phyloP scores from a whole-genome alignment of 2,113 vertebrate genomes.

The Apus apus region DNA sequence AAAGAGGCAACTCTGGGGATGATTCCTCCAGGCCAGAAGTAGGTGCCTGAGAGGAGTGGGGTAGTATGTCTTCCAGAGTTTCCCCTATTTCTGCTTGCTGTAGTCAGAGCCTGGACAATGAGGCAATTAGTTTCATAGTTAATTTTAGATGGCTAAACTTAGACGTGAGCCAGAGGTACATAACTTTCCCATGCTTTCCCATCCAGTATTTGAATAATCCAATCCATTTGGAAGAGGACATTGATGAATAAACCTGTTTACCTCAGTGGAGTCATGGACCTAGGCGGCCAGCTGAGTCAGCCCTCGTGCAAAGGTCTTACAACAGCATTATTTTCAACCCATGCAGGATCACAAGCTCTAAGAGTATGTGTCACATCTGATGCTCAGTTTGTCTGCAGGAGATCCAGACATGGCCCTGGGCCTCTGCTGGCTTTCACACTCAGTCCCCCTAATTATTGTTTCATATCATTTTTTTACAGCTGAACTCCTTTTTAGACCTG shows the following conservation, averaged over 20 bases:
- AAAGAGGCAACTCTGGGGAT: neutral
- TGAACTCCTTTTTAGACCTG: neutral
- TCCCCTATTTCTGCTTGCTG: neutral
- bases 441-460: neutral
- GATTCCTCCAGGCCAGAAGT: neutral
- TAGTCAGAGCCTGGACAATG: neutral
- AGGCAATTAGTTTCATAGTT: neutral
- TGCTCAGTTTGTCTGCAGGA: neutral
- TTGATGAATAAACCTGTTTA: neutral
- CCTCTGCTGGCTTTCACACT: neutral
- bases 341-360: neutral
- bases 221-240: neutral
- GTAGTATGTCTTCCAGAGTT: neutral
- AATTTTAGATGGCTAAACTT: neutral
- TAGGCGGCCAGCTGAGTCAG: rapidly evolving
- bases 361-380: neutral
- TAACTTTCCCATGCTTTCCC: neutral
- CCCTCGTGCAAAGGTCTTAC: neutral
- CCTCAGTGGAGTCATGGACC: neutral
- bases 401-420: neutral
- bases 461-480: neutral
- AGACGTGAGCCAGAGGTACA: neutral
- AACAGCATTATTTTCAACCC: neutral
- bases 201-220: neutral
- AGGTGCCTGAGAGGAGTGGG: neutral